Evolutionary conservation across 2,888 invertebrate genomes (phyloP).

Genomic region (Temnothorax rugatulus): DNA sequence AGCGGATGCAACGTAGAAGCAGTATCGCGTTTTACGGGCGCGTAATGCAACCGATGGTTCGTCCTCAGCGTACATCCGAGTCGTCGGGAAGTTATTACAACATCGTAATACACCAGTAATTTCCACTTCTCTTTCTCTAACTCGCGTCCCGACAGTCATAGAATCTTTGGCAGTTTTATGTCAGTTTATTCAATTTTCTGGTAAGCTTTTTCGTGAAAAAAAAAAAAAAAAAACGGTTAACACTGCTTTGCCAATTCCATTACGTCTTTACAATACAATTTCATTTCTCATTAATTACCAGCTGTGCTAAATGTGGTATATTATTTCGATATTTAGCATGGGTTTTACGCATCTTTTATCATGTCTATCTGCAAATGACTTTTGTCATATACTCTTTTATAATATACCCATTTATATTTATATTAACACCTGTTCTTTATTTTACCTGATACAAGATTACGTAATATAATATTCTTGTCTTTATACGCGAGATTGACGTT

Average conservation of each 20-base stretch:
- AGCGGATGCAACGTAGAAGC: conserved; percentile 31
- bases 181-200: conserved; percentile 14
- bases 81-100: conserved; percentile 82
- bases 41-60: conserved; percentile 81
- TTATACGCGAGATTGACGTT: background rate
- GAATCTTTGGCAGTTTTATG: background rate
- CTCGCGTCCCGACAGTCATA: background rate
- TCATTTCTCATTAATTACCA: background rate
- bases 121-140: conserved; percentile 38
- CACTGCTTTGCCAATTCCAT: conserved; percentile 71
- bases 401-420: background rate
- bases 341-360: background rate
- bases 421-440: background rate
- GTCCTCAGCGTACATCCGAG: conserved; percentile 77
- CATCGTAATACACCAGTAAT: conserved; percentile 75
- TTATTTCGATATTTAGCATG: background rate
- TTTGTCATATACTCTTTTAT: background rate
- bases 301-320: background rate
- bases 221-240: conserved; percentile 11
- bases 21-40: conserved; percentile 78
- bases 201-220: background rate
- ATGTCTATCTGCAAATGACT: background rate
- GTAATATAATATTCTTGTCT: background rate
- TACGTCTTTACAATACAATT: conserved; percentile 45
- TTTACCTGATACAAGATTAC: background rate